phyloP scores from a whole-genome alignment of 2,888 invertebrate species.

The Eupithecia exiguata region DNA sequence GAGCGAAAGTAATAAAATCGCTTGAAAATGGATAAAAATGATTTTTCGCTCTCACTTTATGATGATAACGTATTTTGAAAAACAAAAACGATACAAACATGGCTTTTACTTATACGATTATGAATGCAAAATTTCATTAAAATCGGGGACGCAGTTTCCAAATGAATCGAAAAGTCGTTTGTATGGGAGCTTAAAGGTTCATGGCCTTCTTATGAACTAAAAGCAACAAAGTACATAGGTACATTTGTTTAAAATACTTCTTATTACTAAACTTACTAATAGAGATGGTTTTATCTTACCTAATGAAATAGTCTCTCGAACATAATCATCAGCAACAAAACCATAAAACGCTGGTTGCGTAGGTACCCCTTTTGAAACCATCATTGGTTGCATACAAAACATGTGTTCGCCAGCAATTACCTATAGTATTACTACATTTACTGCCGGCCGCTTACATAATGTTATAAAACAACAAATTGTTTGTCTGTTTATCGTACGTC shows the following conservation, averaged over 20 bases:
- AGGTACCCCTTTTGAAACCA: neutral
- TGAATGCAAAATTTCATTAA: no score
- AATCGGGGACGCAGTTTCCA: no score
- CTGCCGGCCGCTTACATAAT: slow-evolving; percentile 55
- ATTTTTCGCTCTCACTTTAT: no score
- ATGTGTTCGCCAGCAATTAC: slow-evolving; percentile 8
- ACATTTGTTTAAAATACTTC: neutral
- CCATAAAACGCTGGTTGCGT: neutral
- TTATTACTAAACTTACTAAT: neutral
- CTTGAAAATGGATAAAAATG: no score
- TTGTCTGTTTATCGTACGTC: slow-evolving; percentile 79
- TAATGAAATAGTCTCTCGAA: neutral
- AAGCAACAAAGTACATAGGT: neutral
- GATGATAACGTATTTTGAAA: no score
- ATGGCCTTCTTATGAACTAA: no score
- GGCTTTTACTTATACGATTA: no score
- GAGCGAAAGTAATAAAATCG: no score
- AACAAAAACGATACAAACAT: no score
- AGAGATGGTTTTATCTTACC: neutral
- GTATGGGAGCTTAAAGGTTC: no score
- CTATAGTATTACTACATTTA: slow-evolving; percentile 12
- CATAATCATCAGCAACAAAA: neutral
- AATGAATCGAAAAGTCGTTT: no score
- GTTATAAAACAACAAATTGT: slow-evolving; percentile 72
- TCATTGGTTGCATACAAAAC: slow-evolving; percentile 28